A percentile compares a stretch with the other conserved stretches of the same genome.
Evolutionary conservation across 2,113 vertebrate genomes (phyloP).

Genomic region (Xyrauchen texanus): DNA sequence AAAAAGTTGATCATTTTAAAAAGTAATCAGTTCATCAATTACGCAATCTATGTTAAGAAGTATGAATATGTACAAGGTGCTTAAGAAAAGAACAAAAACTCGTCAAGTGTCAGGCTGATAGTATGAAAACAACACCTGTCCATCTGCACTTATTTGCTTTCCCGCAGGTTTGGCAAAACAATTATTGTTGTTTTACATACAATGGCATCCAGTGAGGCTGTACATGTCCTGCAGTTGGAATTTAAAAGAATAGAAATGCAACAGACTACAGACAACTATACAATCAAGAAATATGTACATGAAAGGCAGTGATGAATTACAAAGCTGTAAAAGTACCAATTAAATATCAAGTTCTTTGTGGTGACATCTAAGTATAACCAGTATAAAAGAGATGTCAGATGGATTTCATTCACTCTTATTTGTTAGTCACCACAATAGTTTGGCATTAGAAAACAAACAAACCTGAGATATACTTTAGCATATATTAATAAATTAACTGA

Average conservation of each 20-base stretch:
- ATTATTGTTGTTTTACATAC: slow-evolving; percentile 32
- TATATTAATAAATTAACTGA: slow-evolving; percentile 8
- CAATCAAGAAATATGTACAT: slow-evolving; percentile 37
- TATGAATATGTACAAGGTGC: slow-evolving; percentile 47
- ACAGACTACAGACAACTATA: not conserved
- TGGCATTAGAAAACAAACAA: slow-evolving; percentile 29
- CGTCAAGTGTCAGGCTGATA: slow-evolving; percentile 36
- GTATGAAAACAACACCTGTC: slow-evolving; percentile 31
- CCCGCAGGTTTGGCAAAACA: not conserved
- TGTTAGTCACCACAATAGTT: slow-evolving; percentile 18
- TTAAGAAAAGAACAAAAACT: slow-evolving; percentile 33
- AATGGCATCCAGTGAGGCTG: slow-evolving; percentile 36
- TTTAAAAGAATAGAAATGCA: slow-evolving; percentile 7
- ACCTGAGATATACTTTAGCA: slow-evolving; percentile 48
- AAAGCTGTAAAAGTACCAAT: slow-evolving; percentile 19
- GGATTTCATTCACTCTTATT: slow-evolving; percentile 14
- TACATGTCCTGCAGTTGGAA: slow-evolving; percentile 11
- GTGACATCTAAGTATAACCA: slow-evolving; percentile 13
- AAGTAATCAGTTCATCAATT: slow-evolving; percentile 38
- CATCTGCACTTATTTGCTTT: slow-evolving; percentile 21
- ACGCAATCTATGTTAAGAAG: slow-evolving; percentile 19
- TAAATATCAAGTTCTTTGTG: not conserved
- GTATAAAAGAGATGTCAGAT: not conserved
- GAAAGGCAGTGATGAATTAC: slow-evolving; percentile 21
- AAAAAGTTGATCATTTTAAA: slow-evolving; percentile 43